phyloP scores from a whole-genome alignment of 2,113 vertebrate species.

The Miniopterus natalensis region DNA sequence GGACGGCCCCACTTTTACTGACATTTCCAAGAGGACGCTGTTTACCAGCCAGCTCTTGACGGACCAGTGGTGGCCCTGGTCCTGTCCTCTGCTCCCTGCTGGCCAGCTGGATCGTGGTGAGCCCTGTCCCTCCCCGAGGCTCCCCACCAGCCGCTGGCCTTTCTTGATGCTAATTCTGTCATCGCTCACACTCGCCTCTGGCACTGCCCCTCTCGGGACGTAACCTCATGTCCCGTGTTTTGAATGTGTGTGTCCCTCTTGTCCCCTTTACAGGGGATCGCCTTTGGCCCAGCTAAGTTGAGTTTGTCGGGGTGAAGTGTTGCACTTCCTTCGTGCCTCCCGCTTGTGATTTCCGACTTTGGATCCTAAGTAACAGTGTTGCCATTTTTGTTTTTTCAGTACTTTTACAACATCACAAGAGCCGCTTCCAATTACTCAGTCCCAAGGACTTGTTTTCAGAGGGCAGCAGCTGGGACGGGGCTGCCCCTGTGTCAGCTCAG shows the following conservation, averaged over 20 bases:
- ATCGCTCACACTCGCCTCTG: neutral
- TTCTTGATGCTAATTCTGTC: neutral
- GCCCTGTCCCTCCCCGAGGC: neutral
- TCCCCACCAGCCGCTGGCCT: neutral
- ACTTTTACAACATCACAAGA: neutral
- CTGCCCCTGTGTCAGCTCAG: neutral
- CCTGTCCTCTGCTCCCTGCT: neutral
- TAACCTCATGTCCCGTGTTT: fast-evolving
- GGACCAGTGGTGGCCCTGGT: neutral
- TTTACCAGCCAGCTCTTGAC: neutral
- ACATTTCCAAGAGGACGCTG: neutral
- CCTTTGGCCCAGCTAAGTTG: neutral
- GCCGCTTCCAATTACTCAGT: neutral
- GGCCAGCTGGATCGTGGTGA: neutral
- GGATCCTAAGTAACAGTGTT: too few species aligned
- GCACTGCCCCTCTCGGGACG: neutral
- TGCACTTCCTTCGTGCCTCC: neutral
- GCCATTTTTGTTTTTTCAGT: neutral
- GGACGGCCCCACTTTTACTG: too few species aligned
- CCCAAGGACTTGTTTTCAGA: too few species aligned
- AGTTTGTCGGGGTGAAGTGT: neutral
- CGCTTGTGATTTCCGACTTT: too few species aligned
- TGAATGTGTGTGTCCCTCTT: neutral
- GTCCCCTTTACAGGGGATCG: neutral
- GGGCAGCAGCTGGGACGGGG: neutral